Percentiles rank a stretch among this genome's conserved stretches.
Conservation (phyloP, 2,113 vertebrate genomes). For the Menura novaehollandiae region DNA sequence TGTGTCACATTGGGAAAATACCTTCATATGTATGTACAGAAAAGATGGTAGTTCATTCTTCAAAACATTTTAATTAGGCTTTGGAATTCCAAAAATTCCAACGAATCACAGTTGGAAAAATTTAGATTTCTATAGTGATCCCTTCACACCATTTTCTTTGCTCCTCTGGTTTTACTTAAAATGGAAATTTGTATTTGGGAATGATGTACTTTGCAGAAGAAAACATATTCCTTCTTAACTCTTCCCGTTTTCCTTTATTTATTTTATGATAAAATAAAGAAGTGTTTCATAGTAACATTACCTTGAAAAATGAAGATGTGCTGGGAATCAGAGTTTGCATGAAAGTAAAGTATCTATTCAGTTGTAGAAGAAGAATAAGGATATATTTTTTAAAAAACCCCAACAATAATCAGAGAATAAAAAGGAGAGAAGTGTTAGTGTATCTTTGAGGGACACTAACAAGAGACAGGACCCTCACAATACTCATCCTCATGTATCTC, state of each 20-base stretch:
- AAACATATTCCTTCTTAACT: background rate
- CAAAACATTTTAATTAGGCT: background rate
- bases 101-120: background rate
- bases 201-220: background rate
- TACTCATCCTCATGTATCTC: background rate
- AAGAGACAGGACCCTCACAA: background rate
- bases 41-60: background rate
- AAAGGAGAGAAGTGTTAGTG: background rate
- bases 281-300: background rate
- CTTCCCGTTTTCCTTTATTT: background rate
- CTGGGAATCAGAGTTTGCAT: background rate
- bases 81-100: background rate
- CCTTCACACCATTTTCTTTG: background rate
- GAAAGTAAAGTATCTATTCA: background rate
- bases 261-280: background rate
- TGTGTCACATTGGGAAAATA: background rate
- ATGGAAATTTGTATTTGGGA: background rate
- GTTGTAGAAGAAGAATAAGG: background rate
- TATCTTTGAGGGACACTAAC: background rate
- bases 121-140: background rate
- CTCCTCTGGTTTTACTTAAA: background rate
- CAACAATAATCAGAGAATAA: background rate
- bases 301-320: background rate
- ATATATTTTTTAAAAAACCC: background rate
- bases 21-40: fast-evolving